Evolutionary conservation across 2,797 vertebrate genomes (phyloP).

Genomic region (Coranthus polyacanthus): DNA sequence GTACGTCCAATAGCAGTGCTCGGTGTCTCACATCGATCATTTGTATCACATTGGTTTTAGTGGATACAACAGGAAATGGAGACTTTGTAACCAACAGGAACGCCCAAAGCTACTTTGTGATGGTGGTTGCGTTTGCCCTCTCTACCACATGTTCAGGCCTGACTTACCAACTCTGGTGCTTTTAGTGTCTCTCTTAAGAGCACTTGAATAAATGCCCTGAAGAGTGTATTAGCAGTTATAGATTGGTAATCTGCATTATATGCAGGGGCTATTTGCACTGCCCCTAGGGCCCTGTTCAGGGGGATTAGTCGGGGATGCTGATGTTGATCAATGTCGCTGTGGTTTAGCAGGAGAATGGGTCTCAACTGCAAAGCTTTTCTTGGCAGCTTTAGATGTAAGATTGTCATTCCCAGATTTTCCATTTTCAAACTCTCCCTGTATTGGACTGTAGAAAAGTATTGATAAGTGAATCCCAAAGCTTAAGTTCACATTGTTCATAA

Average conservation of each 20-base stretch:
- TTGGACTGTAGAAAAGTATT: background rate
- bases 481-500: background rate
- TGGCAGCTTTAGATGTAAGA: background rate
- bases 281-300: conserved; percentile 27
- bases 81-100: conserved; percentile 10
- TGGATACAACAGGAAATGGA: conserved; percentile 14
- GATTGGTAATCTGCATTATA: conserved; percentile 37
- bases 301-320: conserved; percentile 26
- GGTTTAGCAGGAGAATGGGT: conserved; percentile 4
- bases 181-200: conserved; percentile 25
- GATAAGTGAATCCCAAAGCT: no score
- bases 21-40: background rate
- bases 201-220: conserved; percentile 29
- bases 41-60: background rate
- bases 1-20: no score
- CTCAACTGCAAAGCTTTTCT: conserved; percentile 3
- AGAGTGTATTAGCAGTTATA: conserved; percentile 19
- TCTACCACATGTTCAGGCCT: conserved; percentile 4
- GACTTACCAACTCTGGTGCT: conserved; percentile 2
- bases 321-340: conserved; percentile 37
- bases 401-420: background rate
- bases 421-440: background rate
- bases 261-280: conserved; percentile 23
- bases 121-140: conserved; percentile 28
- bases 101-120: background rate